Conservation (phyloP, 2,113 vertebrate species). For the Pterophyllum scalare region DNA sequence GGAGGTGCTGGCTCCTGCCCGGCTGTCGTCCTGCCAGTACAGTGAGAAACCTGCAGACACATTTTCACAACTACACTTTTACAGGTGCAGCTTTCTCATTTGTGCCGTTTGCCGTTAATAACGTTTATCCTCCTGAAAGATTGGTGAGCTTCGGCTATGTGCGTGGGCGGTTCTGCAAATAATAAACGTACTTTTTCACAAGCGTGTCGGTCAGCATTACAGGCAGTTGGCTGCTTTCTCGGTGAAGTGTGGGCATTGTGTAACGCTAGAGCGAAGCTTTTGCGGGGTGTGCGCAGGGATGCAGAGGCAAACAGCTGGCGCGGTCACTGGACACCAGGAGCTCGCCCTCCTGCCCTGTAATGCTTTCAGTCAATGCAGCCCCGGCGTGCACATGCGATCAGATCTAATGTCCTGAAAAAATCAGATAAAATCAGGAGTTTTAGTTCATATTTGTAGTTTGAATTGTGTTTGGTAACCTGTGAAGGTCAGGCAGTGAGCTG, state of each 20-base stretch:
- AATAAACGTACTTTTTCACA: fast-evolving
- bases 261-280: too few relatives aligned
- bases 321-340: too few relatives aligned
- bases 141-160: fast-evolving
- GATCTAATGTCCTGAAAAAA: neutral
- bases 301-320: neutral
- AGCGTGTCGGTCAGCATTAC: neutral
- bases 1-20: neutral
- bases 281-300: neutral
- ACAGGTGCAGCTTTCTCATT: neutral
- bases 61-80: neutral
- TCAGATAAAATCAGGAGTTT: too few relatives aligned
- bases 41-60: neutral
- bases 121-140: fast-evolving
- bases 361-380: neutral
- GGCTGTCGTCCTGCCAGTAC: neutral
- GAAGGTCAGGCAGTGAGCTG: too few relatives aligned
- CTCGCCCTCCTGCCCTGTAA: neutral
- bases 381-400: neutral
- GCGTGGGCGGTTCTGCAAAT: neutral
- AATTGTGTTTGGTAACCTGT: neutral
- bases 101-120: neutral
- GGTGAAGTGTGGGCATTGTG: fast-evolving
- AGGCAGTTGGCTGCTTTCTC: neutral
- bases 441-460: neutral